A percentile compares a stretch with the other conserved stretches of the same genome.
Conservation (phyloP, 2,888 invertebrate species). For the Phortica okadai region DNA sequence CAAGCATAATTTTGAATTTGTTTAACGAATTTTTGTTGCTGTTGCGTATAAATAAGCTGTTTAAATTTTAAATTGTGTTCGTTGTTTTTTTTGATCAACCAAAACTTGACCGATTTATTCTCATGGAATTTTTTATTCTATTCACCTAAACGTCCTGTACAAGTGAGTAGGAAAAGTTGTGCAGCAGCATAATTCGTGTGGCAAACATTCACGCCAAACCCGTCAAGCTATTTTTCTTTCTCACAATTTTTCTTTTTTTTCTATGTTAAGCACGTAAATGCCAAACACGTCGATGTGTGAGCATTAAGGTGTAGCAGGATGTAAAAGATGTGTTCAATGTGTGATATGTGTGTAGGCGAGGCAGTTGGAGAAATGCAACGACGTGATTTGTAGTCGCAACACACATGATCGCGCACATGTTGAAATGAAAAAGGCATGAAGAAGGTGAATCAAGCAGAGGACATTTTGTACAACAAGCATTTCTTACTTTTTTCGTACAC, state of each 20-base stretch:
- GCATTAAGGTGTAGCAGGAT: background rate
- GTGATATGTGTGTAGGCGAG: background rate
- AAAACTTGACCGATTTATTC: background rate
- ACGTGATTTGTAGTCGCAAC: conserved; percentile 58
- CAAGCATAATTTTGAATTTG: background rate
- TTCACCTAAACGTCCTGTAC: background rate
- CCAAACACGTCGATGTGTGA: conserved; percentile 56
- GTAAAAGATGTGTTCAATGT: background rate
- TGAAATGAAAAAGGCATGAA: no score
- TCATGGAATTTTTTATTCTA: background rate
- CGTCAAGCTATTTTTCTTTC: background rate
- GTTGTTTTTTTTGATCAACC: no score
- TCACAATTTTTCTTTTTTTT: background rate
- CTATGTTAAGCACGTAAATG: conserved; percentile 66
- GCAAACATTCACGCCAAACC: conserved; percentile 40
- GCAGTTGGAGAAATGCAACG: conserved; percentile 36
- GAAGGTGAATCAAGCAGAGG: no score
- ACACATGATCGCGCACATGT: conserved; percentile 20
- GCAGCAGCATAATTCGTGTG: conserved; percentile 61
- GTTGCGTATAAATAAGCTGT: background rate
- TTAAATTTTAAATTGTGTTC: background rate
- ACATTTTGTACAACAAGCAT: no score
- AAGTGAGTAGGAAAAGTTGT: conserved; percentile 1
- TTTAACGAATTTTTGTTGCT: background rate
- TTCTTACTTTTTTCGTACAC: no score